These are phyloP conservation scores for Enteromius viviparus DNA, from an alignment of 2,797 vertebrate species.

Conservation along the genomic window DNA sequence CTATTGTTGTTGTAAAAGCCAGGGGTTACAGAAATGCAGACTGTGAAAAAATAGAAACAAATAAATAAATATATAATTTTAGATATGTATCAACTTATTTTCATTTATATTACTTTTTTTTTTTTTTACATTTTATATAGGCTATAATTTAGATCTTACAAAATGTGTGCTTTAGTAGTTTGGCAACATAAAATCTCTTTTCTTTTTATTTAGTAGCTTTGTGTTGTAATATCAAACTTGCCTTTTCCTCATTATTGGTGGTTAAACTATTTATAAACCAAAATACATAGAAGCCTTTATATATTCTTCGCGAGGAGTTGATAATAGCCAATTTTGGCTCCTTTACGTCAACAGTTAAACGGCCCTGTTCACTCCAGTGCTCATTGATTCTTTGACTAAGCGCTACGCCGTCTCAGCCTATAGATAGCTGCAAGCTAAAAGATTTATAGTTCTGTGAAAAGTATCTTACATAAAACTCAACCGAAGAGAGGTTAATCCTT, in stretches of 20 bases:
- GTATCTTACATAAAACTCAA: constrained; percentile 54
- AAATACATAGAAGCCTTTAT: background rate
- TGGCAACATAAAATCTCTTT: too few relatives aligned
- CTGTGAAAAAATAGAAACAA: background rate
- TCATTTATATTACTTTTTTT: background rate
- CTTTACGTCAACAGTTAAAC: background rate
- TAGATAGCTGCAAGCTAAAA: background rate
- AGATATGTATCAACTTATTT: background rate
- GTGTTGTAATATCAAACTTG: too few relatives aligned
- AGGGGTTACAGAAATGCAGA: background rate
- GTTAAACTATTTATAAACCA: background rate
- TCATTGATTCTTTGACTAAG: background rate
- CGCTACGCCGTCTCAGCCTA: background rate
- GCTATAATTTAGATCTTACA: background rate
- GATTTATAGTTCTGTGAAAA: constrained; percentile 36
- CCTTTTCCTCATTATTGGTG: too few relatives aligned
- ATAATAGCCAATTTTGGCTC: background rate
- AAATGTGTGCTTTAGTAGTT: background rate
- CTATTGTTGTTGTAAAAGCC: background rate
- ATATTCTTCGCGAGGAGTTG: background rate
- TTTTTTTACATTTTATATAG: too few relatives aligned
- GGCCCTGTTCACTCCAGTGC: background rate
- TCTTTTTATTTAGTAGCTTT: background rate
- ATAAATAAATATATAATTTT: background rate
- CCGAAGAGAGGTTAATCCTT: constrained; percentile 40